Evolutionary conservation across 1,140 invertebrate genomes (phyloP).

Genomic region (Meteorus sp.): DNA sequence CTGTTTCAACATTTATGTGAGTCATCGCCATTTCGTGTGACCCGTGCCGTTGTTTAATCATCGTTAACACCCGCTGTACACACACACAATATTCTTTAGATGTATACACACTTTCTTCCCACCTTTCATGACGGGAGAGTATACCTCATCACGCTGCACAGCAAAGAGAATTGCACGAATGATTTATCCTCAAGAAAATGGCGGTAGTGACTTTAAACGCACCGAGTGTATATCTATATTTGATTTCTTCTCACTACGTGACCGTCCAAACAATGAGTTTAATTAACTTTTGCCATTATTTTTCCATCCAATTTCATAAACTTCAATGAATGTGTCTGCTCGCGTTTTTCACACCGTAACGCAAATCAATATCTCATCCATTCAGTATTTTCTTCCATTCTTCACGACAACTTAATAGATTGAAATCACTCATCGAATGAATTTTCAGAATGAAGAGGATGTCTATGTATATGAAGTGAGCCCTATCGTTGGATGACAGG

Average conservation of each 20-base stretch:
- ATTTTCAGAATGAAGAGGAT: no score
- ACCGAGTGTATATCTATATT: background rate
- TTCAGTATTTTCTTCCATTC: background rate
- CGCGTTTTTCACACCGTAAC: background rate
- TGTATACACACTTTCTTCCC: background rate
- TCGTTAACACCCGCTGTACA: conserved; percentile 21
- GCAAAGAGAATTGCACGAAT: conserved; percentile 21
- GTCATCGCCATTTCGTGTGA: conserved; percentile 6
- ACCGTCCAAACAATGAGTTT: conserved; percentile 27
- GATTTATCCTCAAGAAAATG: conserved; percentile 24
- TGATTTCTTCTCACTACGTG: conserved; percentile 23
- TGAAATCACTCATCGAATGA: no score
- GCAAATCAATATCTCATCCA: background rate
- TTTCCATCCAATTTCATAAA: conserved; percentile 7
- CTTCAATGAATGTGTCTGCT: background rate
- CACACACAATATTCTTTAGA: background rate
- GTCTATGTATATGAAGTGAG: no score
- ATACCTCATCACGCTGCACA: background rate
- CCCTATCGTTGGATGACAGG: background rate
- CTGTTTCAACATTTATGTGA: background rate
- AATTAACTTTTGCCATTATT: conserved; percentile 27
- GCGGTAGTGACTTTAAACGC: no score
- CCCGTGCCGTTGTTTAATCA: conserved; percentile 28
- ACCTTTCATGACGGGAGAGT: background rate
- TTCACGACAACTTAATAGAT: no score